Evolutionary conservation across 1,140 invertebrate species (phyloP), one percentile per base, ranked within the genome.

Genomic region (Steinernema feltiae): DNA sequence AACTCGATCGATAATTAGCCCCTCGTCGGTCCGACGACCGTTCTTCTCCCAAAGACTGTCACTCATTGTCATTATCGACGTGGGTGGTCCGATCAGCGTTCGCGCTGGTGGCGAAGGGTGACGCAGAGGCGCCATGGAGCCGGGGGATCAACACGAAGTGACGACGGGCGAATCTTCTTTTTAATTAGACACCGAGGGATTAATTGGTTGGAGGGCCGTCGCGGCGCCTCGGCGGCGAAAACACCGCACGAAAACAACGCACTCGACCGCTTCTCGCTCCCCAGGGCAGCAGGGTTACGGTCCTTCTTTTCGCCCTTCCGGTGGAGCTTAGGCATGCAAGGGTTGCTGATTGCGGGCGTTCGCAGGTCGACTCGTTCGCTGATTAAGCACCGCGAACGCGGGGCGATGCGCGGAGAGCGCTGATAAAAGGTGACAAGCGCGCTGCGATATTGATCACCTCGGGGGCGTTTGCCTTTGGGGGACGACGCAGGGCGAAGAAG

Each of bases 131-230:
- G 15, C 15, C 24, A 21, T 3, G 12, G 15, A 3, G 53, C 12
- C 12, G 7, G 53, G 53, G 53, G 15, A 27, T 63, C 53, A 27
- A 15, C 15, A 15, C 12, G 53, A 63, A 63, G 24, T 15, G 7
- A 63, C 15, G 24, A 17, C 15, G 24, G 53, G 3, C 53, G 53
- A 63, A 63, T 63, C 53, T 27, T 41, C 53, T 15, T 63, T 63
- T 63, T 63, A 63, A 63, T 63, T 63, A 63, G 53, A 63, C 53
- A 63, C 53, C 53, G 53, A 63, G 53, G 53, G 53, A 63, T 63
- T 63, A 63, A 63, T 63, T 63, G 53, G 53, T 63, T 63, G 15
- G 3, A 21, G 53, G 53, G 35, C 35, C 35, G 35, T 18, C 35
- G 35, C 7, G 35, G 35, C 18, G n/a, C 53, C 53, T 7, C 53